A percentile compares a stretch with the other conserved stretches of the same genome.
Conservation (phyloP, 2,888 invertebrate genomes). For the Sarcophaga rosellei region DNA sequence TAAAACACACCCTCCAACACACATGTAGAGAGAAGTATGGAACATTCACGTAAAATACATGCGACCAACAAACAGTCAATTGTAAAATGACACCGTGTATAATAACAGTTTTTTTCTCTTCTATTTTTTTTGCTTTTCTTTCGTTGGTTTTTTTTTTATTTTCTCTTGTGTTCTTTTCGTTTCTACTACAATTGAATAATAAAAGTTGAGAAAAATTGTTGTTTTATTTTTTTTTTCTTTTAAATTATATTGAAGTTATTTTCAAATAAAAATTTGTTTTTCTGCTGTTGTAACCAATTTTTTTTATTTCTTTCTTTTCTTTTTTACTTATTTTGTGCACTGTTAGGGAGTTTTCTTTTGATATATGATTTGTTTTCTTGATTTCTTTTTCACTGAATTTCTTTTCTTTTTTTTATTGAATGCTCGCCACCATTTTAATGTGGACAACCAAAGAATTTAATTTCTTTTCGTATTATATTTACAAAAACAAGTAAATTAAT, state of each 20-base stretch:
- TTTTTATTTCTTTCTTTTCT: background rate
- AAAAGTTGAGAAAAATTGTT: background rate
- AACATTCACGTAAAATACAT: background rate
- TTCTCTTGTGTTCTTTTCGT: background rate
- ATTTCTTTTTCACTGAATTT: background rate
- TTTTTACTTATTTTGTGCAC: background rate
- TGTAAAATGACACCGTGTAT: conserved; percentile 40
- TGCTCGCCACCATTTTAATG: conserved; percentile 48
- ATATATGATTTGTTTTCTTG: background rate
- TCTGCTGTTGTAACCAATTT: too few species aligned
- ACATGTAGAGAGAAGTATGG: too few species aligned
- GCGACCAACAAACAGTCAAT: background rate
- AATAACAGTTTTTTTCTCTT: conserved; percentile 21
- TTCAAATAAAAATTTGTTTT: too few species aligned
- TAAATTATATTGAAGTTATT: background rate
- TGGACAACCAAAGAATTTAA: background rate
- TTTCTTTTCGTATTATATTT: background rate
- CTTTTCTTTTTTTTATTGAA: conserved; percentile 25
- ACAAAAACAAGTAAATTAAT: background rate
- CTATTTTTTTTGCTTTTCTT: background rate
- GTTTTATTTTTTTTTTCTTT: background rate
- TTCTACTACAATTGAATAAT: conserved; percentile 2
- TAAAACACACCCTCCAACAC: background rate
- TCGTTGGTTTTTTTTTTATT: background rate
- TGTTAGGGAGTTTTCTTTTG: background rate